Conservation (phyloP, 2,113 vertebrate species). For the Eolophus roseicapilla region DNA sequence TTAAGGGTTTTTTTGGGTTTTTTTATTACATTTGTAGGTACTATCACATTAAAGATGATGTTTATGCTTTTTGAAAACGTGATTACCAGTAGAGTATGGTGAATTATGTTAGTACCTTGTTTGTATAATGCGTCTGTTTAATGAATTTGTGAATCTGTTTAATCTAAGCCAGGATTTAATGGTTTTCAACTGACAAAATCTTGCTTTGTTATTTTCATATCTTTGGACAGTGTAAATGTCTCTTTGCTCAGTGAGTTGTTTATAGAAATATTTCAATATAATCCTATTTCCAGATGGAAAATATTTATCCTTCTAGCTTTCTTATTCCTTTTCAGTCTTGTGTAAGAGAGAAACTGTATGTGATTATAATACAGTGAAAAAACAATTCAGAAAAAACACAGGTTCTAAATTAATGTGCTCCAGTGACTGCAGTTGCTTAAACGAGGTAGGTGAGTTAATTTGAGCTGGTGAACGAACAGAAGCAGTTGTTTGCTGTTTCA, state of each 20-base stretch:
- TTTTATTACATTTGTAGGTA: not conserved
- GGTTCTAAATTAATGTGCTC: not conserved
- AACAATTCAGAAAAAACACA: not conserved
- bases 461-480: not conserved
- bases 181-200: not conserved
- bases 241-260: not conserved
- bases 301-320: slow-evolving; percentile 17
- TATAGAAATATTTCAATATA: slow-evolving; percentile 8
- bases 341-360: not conserved
- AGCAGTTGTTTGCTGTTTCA: not conserved
- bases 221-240: not conserved
- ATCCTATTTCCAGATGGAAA: not conserved
- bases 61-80: not conserved
- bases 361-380: not conserved
- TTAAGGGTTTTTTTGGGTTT: not conserved
- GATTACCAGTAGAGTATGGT: not conserved
- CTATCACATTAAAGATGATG: not conserved
- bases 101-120: not conserved
- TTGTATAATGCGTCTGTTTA: slow-evolving; percentile 15
- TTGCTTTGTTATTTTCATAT: not conserved
- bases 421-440: not conserved
- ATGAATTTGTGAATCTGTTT: not conserved
- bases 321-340: not conserved
- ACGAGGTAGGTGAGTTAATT: not conserved
- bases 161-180: not conserved